Percentiles rank a stretch among this genome's conserved stretches.
These are phyloP conservation scores for Enteromius argenteus DNA, from an alignment of 2,797 vertebrate species.

Conservation along the genomic window DNA sequence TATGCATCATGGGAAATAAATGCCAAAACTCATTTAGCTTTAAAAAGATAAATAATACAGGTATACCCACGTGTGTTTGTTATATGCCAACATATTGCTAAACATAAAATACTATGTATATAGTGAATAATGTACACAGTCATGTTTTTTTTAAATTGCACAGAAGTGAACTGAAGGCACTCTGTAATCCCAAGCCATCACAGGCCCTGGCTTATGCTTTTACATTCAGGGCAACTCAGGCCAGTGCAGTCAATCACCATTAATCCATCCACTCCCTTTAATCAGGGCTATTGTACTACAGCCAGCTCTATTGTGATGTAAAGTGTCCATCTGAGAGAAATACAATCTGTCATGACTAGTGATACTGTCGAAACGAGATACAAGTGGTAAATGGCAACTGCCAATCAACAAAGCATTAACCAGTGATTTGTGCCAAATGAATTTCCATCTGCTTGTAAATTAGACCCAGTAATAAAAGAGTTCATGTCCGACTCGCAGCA, in stretches of 20 bases:
- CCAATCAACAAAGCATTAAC: slow-evolving; percentile 39
- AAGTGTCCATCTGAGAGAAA: slow-evolving; percentile 46
- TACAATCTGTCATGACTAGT: slow-evolving; percentile 39
- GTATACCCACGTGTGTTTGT: not conserved
- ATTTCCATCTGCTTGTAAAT: slow-evolving; percentile 41
- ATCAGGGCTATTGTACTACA: slow-evolving; percentile 47
- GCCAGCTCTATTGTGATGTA: slow-evolving; percentile 40
- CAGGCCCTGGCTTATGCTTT: not conserved
- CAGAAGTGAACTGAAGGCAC: not conserved
- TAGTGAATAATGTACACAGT: not conserved
- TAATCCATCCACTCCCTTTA: slow-evolving; percentile 46
- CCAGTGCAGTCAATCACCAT: slow-evolving; percentile 41
- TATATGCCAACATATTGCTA: not conserved
- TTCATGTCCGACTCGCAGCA: not conserved
- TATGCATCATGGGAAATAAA: not conserved
- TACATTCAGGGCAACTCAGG: slow-evolving; percentile 39
- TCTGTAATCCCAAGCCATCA: slow-evolving; percentile 16
- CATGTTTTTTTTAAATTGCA: not conserved
- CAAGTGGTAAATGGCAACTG: slow-evolving; percentile 30
- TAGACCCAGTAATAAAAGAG: not conserved
- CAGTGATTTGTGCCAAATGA: slow-evolving; percentile 13
- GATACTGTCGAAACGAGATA: slow-evolving; percentile 44
- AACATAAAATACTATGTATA: not conserved
- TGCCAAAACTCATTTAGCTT: not conserved
- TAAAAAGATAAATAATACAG: not conserved